Conservation (phyloP, 2,797 vertebrate species). For the Sarcophilus harrisii region DNA sequence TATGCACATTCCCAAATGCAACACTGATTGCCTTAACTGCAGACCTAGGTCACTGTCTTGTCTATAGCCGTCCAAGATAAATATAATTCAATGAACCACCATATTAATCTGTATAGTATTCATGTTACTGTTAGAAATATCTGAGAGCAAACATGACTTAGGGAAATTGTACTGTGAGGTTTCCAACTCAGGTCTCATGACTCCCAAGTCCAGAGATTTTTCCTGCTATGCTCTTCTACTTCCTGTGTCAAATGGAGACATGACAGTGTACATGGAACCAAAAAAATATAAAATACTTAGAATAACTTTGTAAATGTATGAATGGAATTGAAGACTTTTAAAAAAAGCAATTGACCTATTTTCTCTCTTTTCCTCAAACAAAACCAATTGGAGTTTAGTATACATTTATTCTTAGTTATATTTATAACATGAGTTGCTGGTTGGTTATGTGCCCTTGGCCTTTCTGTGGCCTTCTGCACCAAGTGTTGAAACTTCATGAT, state of each 20-base stretch:
- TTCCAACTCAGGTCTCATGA: background rate
- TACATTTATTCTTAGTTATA: conserved; percentile 66
- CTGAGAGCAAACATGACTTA: background rate
- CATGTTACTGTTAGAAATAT: background rate
- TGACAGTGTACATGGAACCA: conserved; percentile 47
- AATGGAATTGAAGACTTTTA: background rate
- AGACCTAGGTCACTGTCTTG: background rate
- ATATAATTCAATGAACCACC: background rate
- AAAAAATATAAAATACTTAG: conserved; percentile 68
- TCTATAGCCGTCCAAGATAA: background rate
- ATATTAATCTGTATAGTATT: background rate
- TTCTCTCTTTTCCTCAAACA: conserved; percentile 68
- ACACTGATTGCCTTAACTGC: background rate
- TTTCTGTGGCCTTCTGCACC: conserved; percentile 29
- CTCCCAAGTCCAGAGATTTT: background rate
- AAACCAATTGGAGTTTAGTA: conserved; percentile 65
- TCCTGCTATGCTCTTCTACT: background rate
- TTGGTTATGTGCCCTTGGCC: conserved; percentile 31
- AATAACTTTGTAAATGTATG: conserved; percentile 73
- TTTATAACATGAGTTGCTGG: conserved; percentile 47
- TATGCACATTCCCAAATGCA: background rate
- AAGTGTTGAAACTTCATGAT: conserved; percentile 15
- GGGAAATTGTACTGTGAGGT: background rate
- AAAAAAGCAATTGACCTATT: conserved; percentile 73
- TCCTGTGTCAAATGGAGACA: background rate